A percentile compares a stretch with the other conserved stretches of the same genome.
These are phyloP conservation scores for Ophion slaviceki DNA, from an alignment of 2,888 invertebrate species.

Conservation along the genomic window DNA sequence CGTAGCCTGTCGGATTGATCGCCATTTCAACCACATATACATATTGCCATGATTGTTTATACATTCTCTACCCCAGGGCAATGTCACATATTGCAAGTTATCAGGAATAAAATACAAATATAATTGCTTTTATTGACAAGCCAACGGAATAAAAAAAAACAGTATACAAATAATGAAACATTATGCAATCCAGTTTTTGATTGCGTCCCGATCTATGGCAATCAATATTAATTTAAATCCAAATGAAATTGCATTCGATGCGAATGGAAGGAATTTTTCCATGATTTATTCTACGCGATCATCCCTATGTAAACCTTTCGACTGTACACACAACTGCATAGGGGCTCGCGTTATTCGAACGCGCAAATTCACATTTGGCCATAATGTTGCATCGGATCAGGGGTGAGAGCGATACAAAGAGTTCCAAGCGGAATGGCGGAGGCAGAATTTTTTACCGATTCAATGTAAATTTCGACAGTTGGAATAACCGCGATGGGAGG, in stretches of 20 bases:
- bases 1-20: too few relatives aligned
- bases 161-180: neutral
- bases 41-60: neutral
- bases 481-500: conserved; percentile 45
- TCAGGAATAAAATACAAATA: neutral
- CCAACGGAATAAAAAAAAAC: neutral
- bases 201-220: conserved; percentile 1
- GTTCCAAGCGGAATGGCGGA: conserved; percentile 19
- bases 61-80: neutral
- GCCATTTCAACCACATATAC: too few relatives aligned
- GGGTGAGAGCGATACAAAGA: conserved; percentile 18
- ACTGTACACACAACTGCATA: conserved; percentile 10
- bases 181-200: neutral
- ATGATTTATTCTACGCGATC: neutral
- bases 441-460: conserved; percentile 42
- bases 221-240: conserved; percentile 19
- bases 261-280: conserved; percentile 5
- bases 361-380: conserved; percentile 37
- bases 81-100: neutral
- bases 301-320: conserved; percentile 16
- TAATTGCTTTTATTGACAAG: neutral
- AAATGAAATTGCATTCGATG: conserved; percentile 18
- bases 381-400: conserved; percentile 34
- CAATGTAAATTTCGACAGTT: conserved; percentile 69
- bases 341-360: conserved; percentile 12